phyloP scores from a whole-genome alignment of 2,797 vertebrate genomes.

The Phrynocephalus vlangalii region DNA sequence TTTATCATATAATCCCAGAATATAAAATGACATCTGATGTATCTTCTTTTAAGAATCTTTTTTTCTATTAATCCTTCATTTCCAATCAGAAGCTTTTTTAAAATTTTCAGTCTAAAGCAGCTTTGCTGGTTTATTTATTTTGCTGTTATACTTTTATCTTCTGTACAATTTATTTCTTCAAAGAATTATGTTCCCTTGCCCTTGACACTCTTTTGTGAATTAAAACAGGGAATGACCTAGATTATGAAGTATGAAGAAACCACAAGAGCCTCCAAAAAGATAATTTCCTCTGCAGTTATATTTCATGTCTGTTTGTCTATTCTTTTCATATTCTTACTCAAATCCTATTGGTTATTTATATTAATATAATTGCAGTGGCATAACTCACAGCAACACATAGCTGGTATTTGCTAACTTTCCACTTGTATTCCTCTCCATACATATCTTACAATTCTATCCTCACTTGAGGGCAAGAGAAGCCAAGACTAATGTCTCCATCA shows the following conservation, averaged over 20 bases:
- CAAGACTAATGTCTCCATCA: background rate
- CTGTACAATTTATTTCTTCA: conserved; percentile 55
- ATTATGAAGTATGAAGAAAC: background rate
- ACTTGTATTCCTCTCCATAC: too few species aligned
- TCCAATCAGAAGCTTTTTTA: conserved; percentile 71
- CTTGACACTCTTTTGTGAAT: conserved; percentile 36
- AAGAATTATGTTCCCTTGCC: conserved; percentile 52
- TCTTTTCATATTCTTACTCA: conserved; percentile 12
- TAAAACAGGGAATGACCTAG: conserved; percentile 36
- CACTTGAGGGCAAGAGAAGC: too few species aligned
- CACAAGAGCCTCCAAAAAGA: conserved; percentile 16
- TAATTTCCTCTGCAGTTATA: conserved; percentile 55
- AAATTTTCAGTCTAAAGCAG: conserved; percentile 63
- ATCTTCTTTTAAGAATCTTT: conserved; percentile 61
- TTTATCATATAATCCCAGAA: conserved; percentile 74
- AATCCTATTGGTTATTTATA: conserved; percentile 12
- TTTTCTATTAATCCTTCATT: conserved; percentile 69
- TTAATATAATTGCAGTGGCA: too few species aligned
- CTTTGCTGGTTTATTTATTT: conserved; percentile 69
- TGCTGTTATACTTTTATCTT: conserved; percentile 58
- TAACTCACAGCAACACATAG: too few species aligned
- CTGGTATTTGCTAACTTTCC: too few species aligned
- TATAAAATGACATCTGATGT: conserved; percentile 70
- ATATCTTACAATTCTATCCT: background rate
- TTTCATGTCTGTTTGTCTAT: background rate